Evolutionary conservation across 2,888 invertebrate species (phyloP), one percentile per base, ranked within the genome.

Genomic region (Drosophila infuscata): DNA sequence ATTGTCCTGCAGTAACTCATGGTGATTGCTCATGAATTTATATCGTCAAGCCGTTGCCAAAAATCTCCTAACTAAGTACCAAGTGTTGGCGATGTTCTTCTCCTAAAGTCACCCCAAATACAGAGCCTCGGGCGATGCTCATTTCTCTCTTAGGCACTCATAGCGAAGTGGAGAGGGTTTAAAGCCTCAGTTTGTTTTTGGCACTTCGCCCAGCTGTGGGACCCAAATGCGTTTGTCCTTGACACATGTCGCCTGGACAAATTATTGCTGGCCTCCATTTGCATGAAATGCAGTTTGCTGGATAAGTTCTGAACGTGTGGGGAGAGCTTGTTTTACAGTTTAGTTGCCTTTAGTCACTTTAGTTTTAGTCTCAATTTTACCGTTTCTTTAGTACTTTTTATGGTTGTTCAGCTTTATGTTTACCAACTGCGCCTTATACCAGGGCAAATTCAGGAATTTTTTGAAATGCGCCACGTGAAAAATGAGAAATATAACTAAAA

Each of bases 1-100:
- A 58, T 64, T 58, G 73, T 53, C 76, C 62, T 17, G 17, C 17
- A 29, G 17, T 17, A 30, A 11, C n/a, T 51, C 9, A n/a, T 17
- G 17, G 49, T 9, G 49, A 49, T 17, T 49, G 49, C 76, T 68
- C 79, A 82, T 82, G 75, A 79, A 79, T 82, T 79, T 77, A 71
- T 57, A 32, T 33, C 30, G 38, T 29, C n/a, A 38, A 36, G 51
- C 69, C 33, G 43, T 49, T 46, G 59, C 4, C 17, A 33, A 17
- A 7, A 29, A 7, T 46, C 58, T 46, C 58, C 35, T 1, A 15
- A 41, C 38, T 52, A 38, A 29, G 49, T 60, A 54, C 63, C 73
- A 79, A 72, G 76, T 85, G 76, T 85, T 74, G 83, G 70, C 67
- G 70, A 66, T 77, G 87, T 83, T 74, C 77, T 76, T 82, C 70